phyloP scores from a whole-genome alignment of 2,113 vertebrate species.

The Chaetodon auriga region DNA sequence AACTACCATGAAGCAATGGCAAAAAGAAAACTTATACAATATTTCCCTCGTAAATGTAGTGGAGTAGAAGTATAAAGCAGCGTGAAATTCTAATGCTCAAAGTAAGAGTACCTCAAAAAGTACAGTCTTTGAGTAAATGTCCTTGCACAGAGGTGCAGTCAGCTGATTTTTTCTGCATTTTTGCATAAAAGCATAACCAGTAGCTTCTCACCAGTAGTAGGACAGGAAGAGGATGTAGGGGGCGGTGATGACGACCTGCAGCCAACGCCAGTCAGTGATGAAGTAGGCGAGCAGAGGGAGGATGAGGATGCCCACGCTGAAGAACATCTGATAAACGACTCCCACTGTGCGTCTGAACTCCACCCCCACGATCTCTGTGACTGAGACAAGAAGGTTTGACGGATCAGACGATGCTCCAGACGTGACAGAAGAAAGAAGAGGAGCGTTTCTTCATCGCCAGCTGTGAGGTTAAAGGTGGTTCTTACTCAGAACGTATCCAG shows the following conservation, averaged over 20 bases:
- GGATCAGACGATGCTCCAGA: fast-evolving
- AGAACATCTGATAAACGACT: constrained; percentile 93
- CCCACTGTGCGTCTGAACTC: constrained; percentile 91
- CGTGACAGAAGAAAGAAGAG: background rate
- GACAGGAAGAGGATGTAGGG: constrained; percentile 94
- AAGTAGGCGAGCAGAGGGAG: constrained; percentile 95
- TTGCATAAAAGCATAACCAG: background rate
- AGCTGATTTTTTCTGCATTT: no score
- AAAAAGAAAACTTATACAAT: no score
- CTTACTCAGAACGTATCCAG: constrained; percentile 94
- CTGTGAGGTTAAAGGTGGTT: background rate
- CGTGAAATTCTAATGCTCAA: no score
- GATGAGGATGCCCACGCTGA: constrained; percentile 92
- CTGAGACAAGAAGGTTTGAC: constrained; percentile 74
- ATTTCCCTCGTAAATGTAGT: no score
- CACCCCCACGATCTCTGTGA: constrained; percentile 95
- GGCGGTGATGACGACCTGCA: constrained; percentile 91
- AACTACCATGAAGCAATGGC: background rate
- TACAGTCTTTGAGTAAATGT: no score
- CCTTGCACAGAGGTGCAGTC: no score
- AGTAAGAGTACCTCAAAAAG: no score
- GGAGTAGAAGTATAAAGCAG: no score
- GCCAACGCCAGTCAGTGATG: constrained; percentile 91
- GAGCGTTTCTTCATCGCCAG: background rate
- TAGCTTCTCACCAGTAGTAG: constrained; percentile 91